Base-by-base conservation (phyloP, 1,140 invertebrate species). In the Drosophila gunungcola region DNA sequence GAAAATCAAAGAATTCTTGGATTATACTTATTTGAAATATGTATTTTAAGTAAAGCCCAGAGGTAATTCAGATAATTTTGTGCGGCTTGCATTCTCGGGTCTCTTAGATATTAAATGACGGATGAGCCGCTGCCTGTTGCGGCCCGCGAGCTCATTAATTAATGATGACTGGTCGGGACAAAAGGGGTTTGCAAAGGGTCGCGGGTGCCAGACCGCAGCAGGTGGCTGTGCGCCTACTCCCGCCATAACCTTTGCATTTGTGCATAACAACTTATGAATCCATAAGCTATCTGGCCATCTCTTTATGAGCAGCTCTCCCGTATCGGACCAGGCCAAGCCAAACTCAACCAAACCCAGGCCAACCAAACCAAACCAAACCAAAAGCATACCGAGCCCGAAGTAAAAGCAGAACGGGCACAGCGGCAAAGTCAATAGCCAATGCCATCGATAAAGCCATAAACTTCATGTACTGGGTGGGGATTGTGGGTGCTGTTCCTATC, bases 401-500 rank as follows among this genome's bases (percentile, higher is more conserved):
- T 63, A 80, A 70, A 69, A 63, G 74, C 49, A 36, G 32, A 52
- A 36, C 49, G 49, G 68, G 70, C 73, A 88, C 83, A 89, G 84
- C 83, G 68, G 74, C 77, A 88, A 89, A 89, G 84, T 89, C 84
- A 89, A 89, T 89, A 90, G 76, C 80, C 84, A 89, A 89, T 89
- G 84, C 84, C 84, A 88, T 78, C 80, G 80, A 88, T 84, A 89
- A 82, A 53, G 73, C 73, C 63, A 88, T 82, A 88, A 83, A 79
- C 67, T 73, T 21, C 57, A 61, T 77, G 51, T 79, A 67, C 48
- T 49, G 53, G 43, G 60, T 29, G 61, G 21, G 36, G 36, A 45
- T 72, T 73, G 58, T 65, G 45, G 48, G 58, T 38, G 61, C 55
- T 55, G 73, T 64, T 38, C 43, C 63, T 70, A 57, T 41, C 27